phyloP scores from a whole-genome alignment of 2,113 vertebrate genomes.

The Felis chaus region DNA sequence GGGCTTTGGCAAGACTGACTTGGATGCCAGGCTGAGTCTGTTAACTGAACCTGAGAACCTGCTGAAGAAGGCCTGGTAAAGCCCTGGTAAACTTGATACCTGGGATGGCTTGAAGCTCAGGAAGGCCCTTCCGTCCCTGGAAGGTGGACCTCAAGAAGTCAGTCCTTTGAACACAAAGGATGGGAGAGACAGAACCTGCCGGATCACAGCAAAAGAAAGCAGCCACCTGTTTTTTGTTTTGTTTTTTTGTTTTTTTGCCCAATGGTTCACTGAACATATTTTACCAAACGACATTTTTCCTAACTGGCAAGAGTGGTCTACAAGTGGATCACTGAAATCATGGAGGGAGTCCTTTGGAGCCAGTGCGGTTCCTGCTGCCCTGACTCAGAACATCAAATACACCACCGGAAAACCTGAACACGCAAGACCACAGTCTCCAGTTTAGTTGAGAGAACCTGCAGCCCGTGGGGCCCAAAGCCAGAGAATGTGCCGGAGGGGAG shows the following conservation, averaged over 20 bases:
- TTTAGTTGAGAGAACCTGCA: neutral
- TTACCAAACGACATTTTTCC: neutral
- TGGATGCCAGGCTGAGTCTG: neutral
- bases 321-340: neutral
- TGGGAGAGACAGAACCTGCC: neutral
- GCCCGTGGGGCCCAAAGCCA: neutral
- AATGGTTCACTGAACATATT: neutral
- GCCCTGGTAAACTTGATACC: neutral
- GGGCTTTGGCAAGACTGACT: neutral
- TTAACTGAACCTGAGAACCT: neutral
- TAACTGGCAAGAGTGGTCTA: neutral
- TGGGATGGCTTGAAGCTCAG: neutral
- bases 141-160: no score
- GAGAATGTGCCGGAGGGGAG: conserved; percentile 36
- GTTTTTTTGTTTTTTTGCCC: neutral
- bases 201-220: neutral
- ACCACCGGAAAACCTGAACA: neutral
- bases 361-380: neutral
- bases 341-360: neutral
- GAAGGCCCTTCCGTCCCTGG: neutral
- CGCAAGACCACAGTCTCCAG: neutral
- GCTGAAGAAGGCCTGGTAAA: neutral
- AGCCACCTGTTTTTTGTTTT: neutral
- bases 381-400: neutral
- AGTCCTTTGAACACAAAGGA: neutral